Percentiles rank a stretch among this genome's conserved stretches.
phyloP scores from a whole-genome alignment of 2,888 invertebrate species.

The Hemithea aestivaria region DNA sequence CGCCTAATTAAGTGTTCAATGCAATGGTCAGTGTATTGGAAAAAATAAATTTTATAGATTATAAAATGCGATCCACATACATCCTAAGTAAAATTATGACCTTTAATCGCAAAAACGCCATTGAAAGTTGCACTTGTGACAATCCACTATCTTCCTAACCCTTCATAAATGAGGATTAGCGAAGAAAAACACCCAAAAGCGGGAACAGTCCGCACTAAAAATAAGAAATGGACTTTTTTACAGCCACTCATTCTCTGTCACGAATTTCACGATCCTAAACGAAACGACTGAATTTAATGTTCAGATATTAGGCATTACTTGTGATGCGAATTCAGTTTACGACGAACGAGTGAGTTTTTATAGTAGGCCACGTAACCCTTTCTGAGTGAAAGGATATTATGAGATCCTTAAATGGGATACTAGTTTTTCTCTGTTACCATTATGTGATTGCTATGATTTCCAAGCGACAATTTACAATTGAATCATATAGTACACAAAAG shows the following conservation, averaged over 20 bases:
- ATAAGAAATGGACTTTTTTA: conserved; percentile 29
- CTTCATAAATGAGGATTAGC: conserved; percentile 9
- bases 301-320: conserved; percentile 24
- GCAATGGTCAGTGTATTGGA: no score
- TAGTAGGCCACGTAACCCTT: conserved; percentile 25
- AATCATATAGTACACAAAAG: no score
- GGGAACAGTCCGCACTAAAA: conserved; percentile 22
- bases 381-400: conserved; percentile 23
- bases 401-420: conserved; percentile 20
- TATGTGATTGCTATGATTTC: conserved; percentile 12
- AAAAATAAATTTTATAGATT: no score
- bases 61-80: no score
- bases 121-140: no score
- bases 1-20: no score
- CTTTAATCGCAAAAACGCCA: no score
- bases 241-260: conserved; percentile 27
- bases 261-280: conserved; percentile 24
- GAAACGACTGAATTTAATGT: conserved; percentile 26
- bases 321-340: conserved; percentile 19
- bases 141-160: no score
- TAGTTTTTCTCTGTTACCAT: conserved; percentile 15
- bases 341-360: conserved; percentile 28
- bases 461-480: no score
- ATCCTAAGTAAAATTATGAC: no score
- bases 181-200: conserved; percentile 8